Conservation (phyloP, 2,888 invertebrate species). For the Rhagonycha lutea region DNA sequence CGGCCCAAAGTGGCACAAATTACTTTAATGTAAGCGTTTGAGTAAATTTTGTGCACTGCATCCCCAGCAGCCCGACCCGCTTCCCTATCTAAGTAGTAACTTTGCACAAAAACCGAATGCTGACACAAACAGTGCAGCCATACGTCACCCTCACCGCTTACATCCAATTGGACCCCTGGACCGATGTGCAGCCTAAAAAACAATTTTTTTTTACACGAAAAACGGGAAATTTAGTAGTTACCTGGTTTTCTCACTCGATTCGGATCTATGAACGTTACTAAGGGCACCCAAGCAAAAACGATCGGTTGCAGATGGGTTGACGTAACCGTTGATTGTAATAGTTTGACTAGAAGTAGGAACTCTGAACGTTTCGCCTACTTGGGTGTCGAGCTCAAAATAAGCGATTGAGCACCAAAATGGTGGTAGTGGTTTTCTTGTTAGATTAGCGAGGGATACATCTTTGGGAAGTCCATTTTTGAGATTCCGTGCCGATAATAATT, state of each 20-base stretch:
- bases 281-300: slow-evolving; percentile 97
- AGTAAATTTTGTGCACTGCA: slow-evolving; percentile 99
- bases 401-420: slow-evolving; percentile 99
- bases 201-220: neutral
- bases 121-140: slow-evolving; percentile 96
- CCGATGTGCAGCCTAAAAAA: slow-evolving; percentile 82
- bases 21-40: slow-evolving; percentile 93
- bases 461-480: slow-evolving; percentile 51
- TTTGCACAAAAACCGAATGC: slow-evolving; percentile 98
- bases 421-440: slow-evolving; percentile 88
- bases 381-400: slow-evolving; percentile 97
- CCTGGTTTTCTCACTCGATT: slow-evolving; percentile 92
- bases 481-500: slow-evolving; percentile 50
- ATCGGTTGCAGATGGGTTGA: slow-evolving; percentile 96
- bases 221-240: slow-evolving; percentile 47
- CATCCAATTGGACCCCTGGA: slow-evolving; percentile 92
- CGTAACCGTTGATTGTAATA: slow-evolving; percentile 88
- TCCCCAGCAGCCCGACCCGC: slow-evolving; percentile 96
- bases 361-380: slow-evolving; percentile 91
- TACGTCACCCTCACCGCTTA: slow-evolving; percentile 94
- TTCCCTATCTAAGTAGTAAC: slow-evolving; percentile 96
- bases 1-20: neutral
- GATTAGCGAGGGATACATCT: slow-evolving; percentile 58
- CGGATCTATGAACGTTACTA: slow-evolving; percentile 96
- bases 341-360: slow-evolving; percentile 87